Evolutionary conservation across 2,113 vertebrate genomes (phyloP), one percentile per base, ranked within the genome.

Genomic region (Gnathonemus echidnorhynchus): DNA sequence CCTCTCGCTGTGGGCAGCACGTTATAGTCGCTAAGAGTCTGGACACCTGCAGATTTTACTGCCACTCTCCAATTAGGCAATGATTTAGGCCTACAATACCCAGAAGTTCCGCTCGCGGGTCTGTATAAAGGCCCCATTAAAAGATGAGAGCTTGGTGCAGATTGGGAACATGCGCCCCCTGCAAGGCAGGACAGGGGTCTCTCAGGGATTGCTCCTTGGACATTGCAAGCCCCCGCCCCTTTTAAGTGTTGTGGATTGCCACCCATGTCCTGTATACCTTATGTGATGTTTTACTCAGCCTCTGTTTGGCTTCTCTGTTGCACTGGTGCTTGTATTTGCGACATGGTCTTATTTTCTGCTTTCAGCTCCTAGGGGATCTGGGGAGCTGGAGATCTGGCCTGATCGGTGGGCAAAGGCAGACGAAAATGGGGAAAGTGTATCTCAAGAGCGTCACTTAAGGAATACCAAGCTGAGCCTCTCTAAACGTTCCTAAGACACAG

Each of bases 41-140:
- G 91, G 92, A 92, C 92, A 92, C 93, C 91, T 91, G 92, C 91
- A 45, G 93, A 39, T 91, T 93, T 93, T 92, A 93, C 92, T 90
- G 93, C 93, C 91, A 86, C 88, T 92, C 92, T 93, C 92, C 92
- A 93, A 92, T 93, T 93, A 93, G 91, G 89, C 90, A 49, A 80
- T 91, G 92, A 92, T 92, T 93, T 91, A 93, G 92, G 87, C 91
- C 91, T 88, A 89, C 89, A 89, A 92, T 93, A 92, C 92, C 91
- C 91, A 83, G 90, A 91, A 87, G 90, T 87, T 91, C 90, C 53
- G 62, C 90, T 90, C 27, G 27, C 56, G 49, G 86, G 88, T 88
- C 90, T 89, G 85, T 91, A 89, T 92, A 91, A 93, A 86, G 52
- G 77, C 74, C 89, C 86, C 49, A 91, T 89, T 92, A 90, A 91